Evolutionary conservation across 2,113 vertebrate species (phyloP).

Genomic region (Lamprotornis superbus): DNA sequence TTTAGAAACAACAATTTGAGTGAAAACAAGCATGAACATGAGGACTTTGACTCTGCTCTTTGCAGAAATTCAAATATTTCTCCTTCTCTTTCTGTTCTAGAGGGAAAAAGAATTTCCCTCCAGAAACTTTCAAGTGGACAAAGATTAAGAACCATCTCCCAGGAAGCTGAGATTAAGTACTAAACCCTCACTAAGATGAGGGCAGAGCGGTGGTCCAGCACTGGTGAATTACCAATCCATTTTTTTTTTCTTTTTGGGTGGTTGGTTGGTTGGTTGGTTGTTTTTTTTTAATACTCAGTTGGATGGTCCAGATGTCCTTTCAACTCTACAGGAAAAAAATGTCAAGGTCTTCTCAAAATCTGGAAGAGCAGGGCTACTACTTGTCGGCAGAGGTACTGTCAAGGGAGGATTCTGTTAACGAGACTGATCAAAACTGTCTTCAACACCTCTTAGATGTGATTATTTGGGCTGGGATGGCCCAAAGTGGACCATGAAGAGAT

Average conservation of each 20-base stretch:
- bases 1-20: background rate
- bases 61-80: background rate
- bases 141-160: background rate
- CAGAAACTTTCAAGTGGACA: background rate
- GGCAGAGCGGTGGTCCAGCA: background rate
- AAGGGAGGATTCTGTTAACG: background rate
- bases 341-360: background rate
- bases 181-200: background rate
- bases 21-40: background rate
- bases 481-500: fast-evolving
- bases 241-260: background rate
- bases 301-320: background rate
- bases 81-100: background rate
- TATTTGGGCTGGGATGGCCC: background rate
- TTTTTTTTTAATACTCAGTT: background rate
- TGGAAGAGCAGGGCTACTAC: background rate
- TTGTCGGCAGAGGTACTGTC: background rate
- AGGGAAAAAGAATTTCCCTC: background rate
- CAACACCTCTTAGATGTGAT: background rate
- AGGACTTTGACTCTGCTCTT: background rate
- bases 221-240: background rate
- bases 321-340: background rate
- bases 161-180: background rate
- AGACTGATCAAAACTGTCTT: background rate
- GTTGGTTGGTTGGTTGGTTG: too few species aligned